Evolutionary conservation across 1,140 invertebrate species (phyloP).

Genomic region (Rhopalosiphum padi): DNA sequence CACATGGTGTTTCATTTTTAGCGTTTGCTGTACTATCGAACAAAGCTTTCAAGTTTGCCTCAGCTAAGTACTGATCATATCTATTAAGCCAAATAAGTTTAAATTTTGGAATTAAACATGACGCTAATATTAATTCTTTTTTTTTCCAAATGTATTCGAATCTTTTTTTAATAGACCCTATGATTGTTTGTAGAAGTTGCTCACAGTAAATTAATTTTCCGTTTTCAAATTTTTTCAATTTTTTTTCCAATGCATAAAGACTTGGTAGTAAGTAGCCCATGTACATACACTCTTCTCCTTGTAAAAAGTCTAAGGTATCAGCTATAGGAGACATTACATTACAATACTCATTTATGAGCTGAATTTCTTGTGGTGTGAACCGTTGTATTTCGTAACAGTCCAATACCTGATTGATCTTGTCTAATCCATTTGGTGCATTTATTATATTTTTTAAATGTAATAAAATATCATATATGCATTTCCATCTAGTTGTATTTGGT

Average conservation of each 20-base stretch:
- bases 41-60: too few species aligned
- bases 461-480: not conserved
- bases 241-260: constrained; percentile 16
- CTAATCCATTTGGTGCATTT: not conserved
- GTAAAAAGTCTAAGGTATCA: not conserved
- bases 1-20: too few species aligned
- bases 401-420: not conserved
- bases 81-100: not conserved
- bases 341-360: not conserved
- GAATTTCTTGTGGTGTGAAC: not conserved
- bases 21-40: too few species aligned
- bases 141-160: not conserved
- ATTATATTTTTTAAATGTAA: constrained; percentile 5
- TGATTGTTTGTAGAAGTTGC: not conserved
- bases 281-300: not conserved
- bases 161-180: not conserved
- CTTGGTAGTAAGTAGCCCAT: not conserved
- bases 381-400: not conserved
- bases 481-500: constrained; percentile 26
- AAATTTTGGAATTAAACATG: constrained; percentile 7
- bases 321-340: not conserved
- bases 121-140: not conserved
- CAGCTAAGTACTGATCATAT: not conserved
- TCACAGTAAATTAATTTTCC: not conserved
- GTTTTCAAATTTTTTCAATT: not conserved